Evolutionary conservation across 2,888 invertebrate genomes (phyloP), one percentile per base, ranked within the genome.

Genomic region (Tenthredo distinguenda): DNA sequence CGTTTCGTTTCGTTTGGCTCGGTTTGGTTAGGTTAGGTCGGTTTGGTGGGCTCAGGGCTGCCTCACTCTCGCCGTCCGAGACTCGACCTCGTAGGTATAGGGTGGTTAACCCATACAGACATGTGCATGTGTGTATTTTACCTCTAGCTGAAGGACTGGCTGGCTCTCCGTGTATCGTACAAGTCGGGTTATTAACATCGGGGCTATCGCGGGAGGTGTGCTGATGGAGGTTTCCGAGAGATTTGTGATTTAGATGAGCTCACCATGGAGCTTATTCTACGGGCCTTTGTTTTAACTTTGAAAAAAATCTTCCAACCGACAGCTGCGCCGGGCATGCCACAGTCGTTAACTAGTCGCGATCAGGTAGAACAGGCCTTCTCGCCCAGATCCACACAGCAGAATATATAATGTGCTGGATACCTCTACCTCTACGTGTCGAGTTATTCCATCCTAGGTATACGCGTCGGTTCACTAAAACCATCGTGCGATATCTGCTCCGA

Each of bases 241-340:
- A 93, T 93, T 93, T 92, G 93, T 92, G 92, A 93, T 93, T 93
- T 92, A 93, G 93, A 93, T 93, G 93, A 93, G 93, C 77, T 82
- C 68, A 77, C 71, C 68, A 82, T 84, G 79, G 55, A 40, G 43
- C 84, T 58, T 18, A 40, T 40, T 85, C 86, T 86, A 71, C 86
- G 88, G 76, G 88, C 90, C 91, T 91, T 92, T 92, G 91, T 91
- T 91, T 92, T 90, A 90, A 91, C 89, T 89, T 89, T 87, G 26
- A 89, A 90, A 89, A 88, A 55, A 55, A 55, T 55, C 55, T 90
- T 89, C 88, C 89, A 87, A 65, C 86, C 85, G 87, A 86, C 87
- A 87, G 90, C 90, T 89, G 88, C 89, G 87, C 87, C 31, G 90
- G 88, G 65, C 68, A 65, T 71, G 43, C 83, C 79, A 34, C 76